Percentiles rank a stretch among this genome's conserved stretches.
Evolutionary conservation across 1,140 invertebrate species (phyloP).

Genomic region (Ooceraea biroi): DNA sequence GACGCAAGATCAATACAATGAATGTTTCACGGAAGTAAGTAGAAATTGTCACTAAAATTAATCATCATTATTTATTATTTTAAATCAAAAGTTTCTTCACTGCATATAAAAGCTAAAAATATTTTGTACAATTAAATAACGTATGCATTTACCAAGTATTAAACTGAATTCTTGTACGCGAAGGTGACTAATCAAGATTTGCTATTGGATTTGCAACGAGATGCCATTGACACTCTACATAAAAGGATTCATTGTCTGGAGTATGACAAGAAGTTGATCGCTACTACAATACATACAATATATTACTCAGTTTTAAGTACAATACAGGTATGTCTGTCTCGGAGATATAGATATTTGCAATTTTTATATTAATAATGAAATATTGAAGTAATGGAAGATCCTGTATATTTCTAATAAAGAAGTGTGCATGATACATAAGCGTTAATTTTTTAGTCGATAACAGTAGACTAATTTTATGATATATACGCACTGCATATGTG

Average conservation of each 20-base stretch:
- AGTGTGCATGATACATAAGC: constrained; percentile 2
- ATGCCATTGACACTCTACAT: constrained; percentile 77
- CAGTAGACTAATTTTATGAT: constrained; percentile 18
- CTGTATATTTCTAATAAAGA: constrained; percentile 38
- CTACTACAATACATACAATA: constrained; percentile 76
- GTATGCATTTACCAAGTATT: constrained; percentile 38
- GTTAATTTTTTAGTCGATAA: constrained; percentile 30
- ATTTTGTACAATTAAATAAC: background rate
- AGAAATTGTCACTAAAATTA: constrained; percentile 18
- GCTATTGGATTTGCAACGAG: constrained; percentile 80
- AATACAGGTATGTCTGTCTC: constrained; percentile 76
- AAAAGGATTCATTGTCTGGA: constrained; percentile 76
- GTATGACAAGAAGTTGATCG: constrained; percentile 72
- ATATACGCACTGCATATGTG: constrained; percentile 15
- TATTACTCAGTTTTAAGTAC: constrained; percentile 79
- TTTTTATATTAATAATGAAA: constrained; percentile 8
- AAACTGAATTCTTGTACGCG: constrained; percentile 49
- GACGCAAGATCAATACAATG: constrained; percentile 81
- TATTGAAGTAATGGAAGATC: constrained; percentile 5
- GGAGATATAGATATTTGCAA: background rate
- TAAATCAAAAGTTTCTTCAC: constrained; percentile 30
- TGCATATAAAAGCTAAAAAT: background rate
- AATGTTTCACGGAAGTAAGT: constrained; percentile 83
- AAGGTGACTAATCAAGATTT: constrained; percentile 81
- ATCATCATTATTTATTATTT: too few relatives aligned